These are phyloP conservation scores for Drosophila busckii DNA, from an alignment of 1,140 invertebrate species.

Conservation along the genomic window DNA sequence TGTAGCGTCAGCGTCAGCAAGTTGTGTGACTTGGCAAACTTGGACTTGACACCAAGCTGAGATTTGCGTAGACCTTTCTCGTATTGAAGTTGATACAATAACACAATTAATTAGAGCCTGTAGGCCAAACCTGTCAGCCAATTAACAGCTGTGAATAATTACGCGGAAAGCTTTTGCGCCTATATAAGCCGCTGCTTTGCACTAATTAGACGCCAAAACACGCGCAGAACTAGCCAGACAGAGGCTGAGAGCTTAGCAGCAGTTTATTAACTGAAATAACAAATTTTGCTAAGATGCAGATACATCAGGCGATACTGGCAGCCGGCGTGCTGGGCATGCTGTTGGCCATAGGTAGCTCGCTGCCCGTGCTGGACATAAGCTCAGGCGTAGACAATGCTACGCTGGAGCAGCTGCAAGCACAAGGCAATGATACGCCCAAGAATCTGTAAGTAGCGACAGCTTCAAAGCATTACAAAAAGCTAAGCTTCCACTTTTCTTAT, in stretches of 20 bases:
- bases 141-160: constrained; percentile 71
- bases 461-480: not conserved
- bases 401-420: constrained; percentile 53
- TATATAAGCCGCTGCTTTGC: constrained; percentile 61
- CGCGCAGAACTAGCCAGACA: constrained; percentile 39
- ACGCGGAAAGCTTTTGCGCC: constrained; percentile 50
- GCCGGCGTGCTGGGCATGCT: constrained; percentile 58
- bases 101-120: constrained; percentile 77
- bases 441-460: constrained; percentile 62
- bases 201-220: constrained; percentile 68
- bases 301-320: constrained; percentile 54
- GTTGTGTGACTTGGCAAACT: constrained; percentile 9
- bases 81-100: constrained; percentile 46
- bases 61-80: constrained; percentile 56
- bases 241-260: constrained; percentile 33
- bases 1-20: not conserved
- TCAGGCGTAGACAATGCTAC: constrained; percentile 64
- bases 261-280: too few relatives aligned
- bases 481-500: not conserved
- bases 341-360: constrained; percentile 35
- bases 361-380: constrained; percentile 60
- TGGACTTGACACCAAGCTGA: constrained; percentile 39
- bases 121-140: constrained; percentile 62
- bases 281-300: constrained; percentile 42
- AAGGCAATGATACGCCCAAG: constrained; percentile 67